Percentiles rank a stretch among this genome's conserved stretches.
Evolutionary conservation across 2,797 vertebrate genomes (phyloP).

Genomic region (Danio kyathit): DNA sequence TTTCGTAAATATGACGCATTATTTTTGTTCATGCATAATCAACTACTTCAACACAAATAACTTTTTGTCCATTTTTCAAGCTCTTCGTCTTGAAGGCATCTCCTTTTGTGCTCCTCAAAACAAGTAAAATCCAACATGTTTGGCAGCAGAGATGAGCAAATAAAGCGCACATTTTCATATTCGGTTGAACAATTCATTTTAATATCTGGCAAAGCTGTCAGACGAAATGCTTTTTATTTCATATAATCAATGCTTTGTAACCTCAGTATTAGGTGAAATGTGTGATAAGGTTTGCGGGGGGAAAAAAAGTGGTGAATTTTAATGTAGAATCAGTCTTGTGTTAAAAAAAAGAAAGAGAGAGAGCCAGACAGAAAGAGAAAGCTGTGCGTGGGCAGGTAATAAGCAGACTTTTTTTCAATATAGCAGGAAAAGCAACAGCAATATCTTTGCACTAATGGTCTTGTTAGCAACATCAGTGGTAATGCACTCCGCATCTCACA

Average conservation of each 20-base stretch:
- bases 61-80: not conserved
- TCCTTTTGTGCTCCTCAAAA: not conserved
- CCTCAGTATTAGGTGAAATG: not conserved
- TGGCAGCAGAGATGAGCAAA: not conserved
- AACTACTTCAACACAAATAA: no score
- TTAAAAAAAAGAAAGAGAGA: not conserved
- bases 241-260: not conserved
- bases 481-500: conserved; percentile 28
- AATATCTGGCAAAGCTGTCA: conserved; percentile 8
- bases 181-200: not conserved
- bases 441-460: conserved; percentile 47
- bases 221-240: not conserved
- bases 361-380: conserved; percentile 14
- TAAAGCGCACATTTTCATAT: not conserved
- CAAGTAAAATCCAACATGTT: not conserved
- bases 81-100: not conserved
- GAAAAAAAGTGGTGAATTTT: not conserved
- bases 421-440: conserved; percentile 34
- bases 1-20: no score
- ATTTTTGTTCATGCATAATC: no score
- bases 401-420: conserved; percentile 31
- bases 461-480: conserved; percentile 47
- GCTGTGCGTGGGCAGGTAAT: conserved; percentile 34
- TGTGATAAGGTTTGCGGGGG: conserved; percentile 2
- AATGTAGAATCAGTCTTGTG: conserved; percentile 28